A percentile compares a stretch with the other conserved stretches of the same genome.
Evolutionary conservation across 2,888 invertebrate genomes (phyloP).

Genomic region (Epirrhoe alternata): DNA sequence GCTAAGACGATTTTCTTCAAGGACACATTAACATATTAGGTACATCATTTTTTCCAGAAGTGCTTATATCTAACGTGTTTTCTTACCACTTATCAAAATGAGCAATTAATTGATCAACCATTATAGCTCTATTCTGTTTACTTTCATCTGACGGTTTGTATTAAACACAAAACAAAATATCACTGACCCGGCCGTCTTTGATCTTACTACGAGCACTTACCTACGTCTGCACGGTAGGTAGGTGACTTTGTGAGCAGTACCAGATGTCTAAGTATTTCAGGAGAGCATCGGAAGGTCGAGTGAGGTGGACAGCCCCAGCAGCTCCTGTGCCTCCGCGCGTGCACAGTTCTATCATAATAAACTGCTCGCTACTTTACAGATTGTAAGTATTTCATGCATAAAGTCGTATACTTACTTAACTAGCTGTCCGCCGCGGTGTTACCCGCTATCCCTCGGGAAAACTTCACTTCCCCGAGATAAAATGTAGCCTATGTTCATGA

Average conservation of each 20-base stretch:
- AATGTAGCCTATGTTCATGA: too few species aligned
- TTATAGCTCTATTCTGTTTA: too few species aligned
- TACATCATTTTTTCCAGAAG: too few species aligned
- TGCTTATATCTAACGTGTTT: too few species aligned
- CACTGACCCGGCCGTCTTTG: too few species aligned
- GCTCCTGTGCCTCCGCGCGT: constrained; percentile 54
- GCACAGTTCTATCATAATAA: constrained; percentile 63
- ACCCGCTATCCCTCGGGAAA: too few species aligned
- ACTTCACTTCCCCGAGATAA: too few species aligned
- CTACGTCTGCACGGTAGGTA: neutral
- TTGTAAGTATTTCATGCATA: constrained; percentile 57
- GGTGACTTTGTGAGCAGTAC: neutral
- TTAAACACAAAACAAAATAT: neutral
- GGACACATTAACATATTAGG: too few species aligned
- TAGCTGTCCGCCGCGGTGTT: neutral
- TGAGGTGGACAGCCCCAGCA: constrained; percentile 49
- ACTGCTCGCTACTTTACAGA: constrained; percentile 64
- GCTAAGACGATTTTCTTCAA: too few species aligned
- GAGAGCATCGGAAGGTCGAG: constrained; percentile 59
- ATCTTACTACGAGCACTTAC: too few species aligned
- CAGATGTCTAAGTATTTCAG: constrained; percentile 44
- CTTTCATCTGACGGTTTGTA: neutral
- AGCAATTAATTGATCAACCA: too few species aligned
- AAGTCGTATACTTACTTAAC: neutral
- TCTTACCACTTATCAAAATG: too few species aligned